phyloP scores from a whole-genome alignment of 1,140 invertebrate genomes.

The Drosophila kepulauana region DNA sequence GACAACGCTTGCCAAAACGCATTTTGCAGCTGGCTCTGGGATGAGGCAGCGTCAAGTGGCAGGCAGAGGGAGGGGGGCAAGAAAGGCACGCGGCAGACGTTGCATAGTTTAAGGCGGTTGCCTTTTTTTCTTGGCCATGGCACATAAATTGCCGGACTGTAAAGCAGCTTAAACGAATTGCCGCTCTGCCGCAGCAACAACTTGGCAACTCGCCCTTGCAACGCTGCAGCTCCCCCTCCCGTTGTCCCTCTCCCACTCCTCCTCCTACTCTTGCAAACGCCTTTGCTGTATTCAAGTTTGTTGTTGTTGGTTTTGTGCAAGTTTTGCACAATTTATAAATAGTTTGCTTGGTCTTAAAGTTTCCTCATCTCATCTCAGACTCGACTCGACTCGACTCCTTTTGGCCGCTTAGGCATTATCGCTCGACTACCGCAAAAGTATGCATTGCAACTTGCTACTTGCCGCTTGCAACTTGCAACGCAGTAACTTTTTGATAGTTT shows the following conservation, averaged over 20 bases:
- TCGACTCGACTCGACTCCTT: constrained; percentile 4
- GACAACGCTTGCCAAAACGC: constrained; percentile 69
- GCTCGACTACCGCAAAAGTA: constrained; percentile 67
- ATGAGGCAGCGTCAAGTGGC: too few relatives aligned
- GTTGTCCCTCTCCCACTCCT: background rate
- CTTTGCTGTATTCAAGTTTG: constrained; percentile 30
- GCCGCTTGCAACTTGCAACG: constrained; percentile 20
- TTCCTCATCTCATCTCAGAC: constrained; percentile 30
- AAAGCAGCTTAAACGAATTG: constrained; percentile 82
- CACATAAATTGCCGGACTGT: constrained; percentile 78
- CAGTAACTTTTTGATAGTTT: constrained; percentile 49
- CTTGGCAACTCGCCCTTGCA: constrained; percentile 57
- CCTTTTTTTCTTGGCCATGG: constrained; percentile 44
- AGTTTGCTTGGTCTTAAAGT: constrained; percentile 80
- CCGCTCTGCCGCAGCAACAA: constrained; percentile 65
- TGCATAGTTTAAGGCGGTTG: constrained; percentile 72
- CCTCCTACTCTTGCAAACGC: background rate
- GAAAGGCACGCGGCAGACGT: background rate
- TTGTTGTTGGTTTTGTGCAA: constrained; percentile 60
- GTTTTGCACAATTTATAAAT: constrained; percentile 80
- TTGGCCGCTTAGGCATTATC: constrained; percentile 59
- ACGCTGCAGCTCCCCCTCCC: constrained; percentile 6
- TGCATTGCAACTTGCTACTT: constrained; percentile 43
- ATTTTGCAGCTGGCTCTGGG: constrained; percentile 40
- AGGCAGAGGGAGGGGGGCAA: background rate